phyloP scores from a whole-genome alignment of 2,113 vertebrate species.

The Antechinus flavipes region DNA sequence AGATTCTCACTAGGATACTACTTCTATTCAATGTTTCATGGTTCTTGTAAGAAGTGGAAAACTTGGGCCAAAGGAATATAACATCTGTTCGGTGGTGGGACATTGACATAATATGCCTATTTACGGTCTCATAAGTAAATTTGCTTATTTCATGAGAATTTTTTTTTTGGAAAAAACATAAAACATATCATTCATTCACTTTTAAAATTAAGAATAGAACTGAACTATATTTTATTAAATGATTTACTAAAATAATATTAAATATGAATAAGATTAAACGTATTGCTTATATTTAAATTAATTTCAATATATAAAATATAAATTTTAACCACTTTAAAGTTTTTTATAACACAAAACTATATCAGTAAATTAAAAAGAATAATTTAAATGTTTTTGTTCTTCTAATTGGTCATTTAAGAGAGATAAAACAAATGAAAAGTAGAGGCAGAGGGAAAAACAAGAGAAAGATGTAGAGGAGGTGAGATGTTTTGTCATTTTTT shows the following conservation, averaged over 20 bases:
- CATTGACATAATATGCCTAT: background rate
- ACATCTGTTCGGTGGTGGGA: background rate
- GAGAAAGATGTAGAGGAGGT: too few species aligned
- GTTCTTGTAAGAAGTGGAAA: conserved; percentile 6
- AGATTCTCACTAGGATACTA: background rate
- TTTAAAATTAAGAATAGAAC: conserved; percentile 13
- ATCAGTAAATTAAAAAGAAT: too few species aligned
- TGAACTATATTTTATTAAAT: background rate
- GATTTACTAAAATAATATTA: background rate
- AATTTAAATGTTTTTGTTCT: too few species aligned
- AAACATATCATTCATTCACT: background rate
- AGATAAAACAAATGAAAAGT: too few species aligned
- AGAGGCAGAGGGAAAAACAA: too few species aligned
- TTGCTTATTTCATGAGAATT: conserved; percentile 24
- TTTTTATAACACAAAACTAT: too few species aligned
- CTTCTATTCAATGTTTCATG: background rate
- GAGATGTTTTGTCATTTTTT: too few species aligned
- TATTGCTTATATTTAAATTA: background rate
- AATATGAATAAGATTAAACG: background rate
- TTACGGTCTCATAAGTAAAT: conserved; percentile 1
- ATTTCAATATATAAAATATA: background rate
- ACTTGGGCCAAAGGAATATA: background rate
- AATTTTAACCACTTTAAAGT: background rate
- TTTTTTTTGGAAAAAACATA: conserved; percentile 19
- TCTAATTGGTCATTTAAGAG: too few species aligned